phyloP scores from a whole-genome alignment of 2,797 vertebrate genomes.

The Eidolon dupreanum region DNA sequence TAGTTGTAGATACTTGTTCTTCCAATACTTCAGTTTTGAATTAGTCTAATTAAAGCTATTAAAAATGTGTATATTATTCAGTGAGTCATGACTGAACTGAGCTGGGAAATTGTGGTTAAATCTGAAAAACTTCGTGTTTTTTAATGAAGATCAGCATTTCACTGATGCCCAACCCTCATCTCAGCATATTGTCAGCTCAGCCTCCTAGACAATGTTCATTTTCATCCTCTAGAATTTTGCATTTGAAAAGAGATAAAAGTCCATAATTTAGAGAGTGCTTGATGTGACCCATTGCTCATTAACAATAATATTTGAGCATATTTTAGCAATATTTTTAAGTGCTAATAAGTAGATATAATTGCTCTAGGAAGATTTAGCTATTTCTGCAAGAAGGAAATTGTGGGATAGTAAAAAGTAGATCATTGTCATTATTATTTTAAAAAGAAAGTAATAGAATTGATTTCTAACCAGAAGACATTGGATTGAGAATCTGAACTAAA shows the following conservation, averaged over 20 bases:
- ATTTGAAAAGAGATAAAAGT: neutral
- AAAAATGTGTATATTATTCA: constrained; percentile 20
- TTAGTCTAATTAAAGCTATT: constrained; percentile 18
- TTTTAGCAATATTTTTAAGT: constrained; percentile 14
- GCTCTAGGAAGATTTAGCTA: neutral
- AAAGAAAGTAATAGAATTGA: neutral
- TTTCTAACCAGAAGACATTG: constrained; percentile 1
- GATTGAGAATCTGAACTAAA: neutral
- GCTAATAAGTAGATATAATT: neutral
- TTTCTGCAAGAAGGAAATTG: neutral
- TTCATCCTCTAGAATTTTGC: neutral
- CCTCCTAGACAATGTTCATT: neutral
- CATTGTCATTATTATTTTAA: constrained; percentile 6
- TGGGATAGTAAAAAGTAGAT: neutral
- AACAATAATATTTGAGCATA: neutral
- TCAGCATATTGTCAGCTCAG: neutral
- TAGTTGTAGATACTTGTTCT: neutral
- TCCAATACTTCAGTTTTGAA: neutral
- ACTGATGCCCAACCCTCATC: neutral
- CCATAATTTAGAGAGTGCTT: neutral
- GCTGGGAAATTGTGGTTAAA: neutral
- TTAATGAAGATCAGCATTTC: neutral
- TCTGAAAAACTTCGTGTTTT: neutral
- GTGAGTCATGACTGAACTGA: neutral
- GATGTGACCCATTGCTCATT: neutral